Base-by-base conservation (phyloP, 2,888 invertebrate genomes). In the Eupithecia subfuscata region DNA sequence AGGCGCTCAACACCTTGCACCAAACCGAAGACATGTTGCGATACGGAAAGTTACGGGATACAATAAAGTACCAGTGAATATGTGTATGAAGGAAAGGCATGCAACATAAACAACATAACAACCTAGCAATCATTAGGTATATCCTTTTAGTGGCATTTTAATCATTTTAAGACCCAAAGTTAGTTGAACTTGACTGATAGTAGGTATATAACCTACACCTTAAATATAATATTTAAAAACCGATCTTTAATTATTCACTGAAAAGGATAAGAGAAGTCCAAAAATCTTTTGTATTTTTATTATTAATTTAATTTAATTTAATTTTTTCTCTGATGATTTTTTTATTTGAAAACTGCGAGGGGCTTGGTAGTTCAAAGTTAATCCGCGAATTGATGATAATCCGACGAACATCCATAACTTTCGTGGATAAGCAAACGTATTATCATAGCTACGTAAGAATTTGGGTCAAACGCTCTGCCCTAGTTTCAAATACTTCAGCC, bases 381-480 rank as follows among this genome's bases (percentile, higher is more conserved):
- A 60, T 60, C 1, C 22, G 22, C 12, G 22, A 56, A 56, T 56
- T 25, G 14, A 14, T 14, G 60, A 60, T 25, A 60, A 60, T 60
- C 60, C 9, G 25, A 22, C 12, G 25, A 25, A 16, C 18, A 34
- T 8, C 48, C 14, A 25, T 37, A n/a, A 25, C 25, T 56, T 73
- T 45, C 30, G 25, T 40, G 43, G 40, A 56, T 64, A 52, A n/a
- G 22, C 56, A 65, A 45, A 68, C 43, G 45, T 64, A 69, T 30
- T 12, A 48, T 69, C 60, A 34, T 40, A 69, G 63, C 34, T 71
- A 22, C 18, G 45, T 69, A 25, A 34, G 22, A 43, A 77, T 75
- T 43, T 77, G 34, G 77, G 77, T 77, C 75, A 75, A 70, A 68
- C 69, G 70, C 48, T 74, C 60, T 73, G 73, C 14, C 64, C 77